Evolutionary conservation across 1,140 invertebrate species (phyloP).

Genomic region (Zaprionus tsacasi): DNA sequence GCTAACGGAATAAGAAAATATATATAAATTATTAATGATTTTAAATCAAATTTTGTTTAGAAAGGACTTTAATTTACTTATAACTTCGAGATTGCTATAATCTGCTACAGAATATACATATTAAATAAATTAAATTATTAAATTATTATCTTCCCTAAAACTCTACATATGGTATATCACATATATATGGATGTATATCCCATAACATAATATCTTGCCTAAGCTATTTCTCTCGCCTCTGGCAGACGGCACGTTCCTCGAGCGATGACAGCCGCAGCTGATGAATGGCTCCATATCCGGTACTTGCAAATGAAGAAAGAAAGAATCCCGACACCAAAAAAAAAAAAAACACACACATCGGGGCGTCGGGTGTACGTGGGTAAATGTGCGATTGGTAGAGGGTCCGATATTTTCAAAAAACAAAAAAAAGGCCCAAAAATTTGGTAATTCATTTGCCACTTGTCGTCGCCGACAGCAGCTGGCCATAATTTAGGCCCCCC

Average conservation of each 20-base stretch:
- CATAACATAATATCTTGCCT: not conserved
- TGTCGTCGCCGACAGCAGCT: slow-evolving; percentile 43
- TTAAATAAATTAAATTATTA: no score
- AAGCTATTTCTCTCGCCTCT: not conserved
- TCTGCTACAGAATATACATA: no score
- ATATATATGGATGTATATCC: not conserved
- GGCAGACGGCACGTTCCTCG: slow-evolving; percentile 15
- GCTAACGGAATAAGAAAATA: no score
- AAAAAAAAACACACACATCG: no score
- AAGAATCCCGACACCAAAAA: not conserved
- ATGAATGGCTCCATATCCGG: slow-evolving; percentile 73
- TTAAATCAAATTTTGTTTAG: no score
- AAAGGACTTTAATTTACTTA: no score
- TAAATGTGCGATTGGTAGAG: slow-evolving; percentile 14
- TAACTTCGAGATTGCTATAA: no score
- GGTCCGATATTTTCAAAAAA: not conserved
- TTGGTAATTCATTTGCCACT: slow-evolving; percentile 56
- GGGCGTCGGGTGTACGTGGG: slow-evolving; percentile 19
- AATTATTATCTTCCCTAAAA: not conserved
- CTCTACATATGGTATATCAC: not conserved
- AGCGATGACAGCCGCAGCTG: slow-evolving; percentile 41
- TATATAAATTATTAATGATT: no score
- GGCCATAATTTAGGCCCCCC: slow-evolving; percentile 54
- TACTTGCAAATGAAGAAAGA: slow-evolving; percentile 30
- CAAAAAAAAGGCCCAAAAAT: slow-evolving; percentile 18